Evolutionary conservation across 2,113 vertebrate genomes (phyloP).

Genomic region (Spheniscus mendiculus): DNA sequence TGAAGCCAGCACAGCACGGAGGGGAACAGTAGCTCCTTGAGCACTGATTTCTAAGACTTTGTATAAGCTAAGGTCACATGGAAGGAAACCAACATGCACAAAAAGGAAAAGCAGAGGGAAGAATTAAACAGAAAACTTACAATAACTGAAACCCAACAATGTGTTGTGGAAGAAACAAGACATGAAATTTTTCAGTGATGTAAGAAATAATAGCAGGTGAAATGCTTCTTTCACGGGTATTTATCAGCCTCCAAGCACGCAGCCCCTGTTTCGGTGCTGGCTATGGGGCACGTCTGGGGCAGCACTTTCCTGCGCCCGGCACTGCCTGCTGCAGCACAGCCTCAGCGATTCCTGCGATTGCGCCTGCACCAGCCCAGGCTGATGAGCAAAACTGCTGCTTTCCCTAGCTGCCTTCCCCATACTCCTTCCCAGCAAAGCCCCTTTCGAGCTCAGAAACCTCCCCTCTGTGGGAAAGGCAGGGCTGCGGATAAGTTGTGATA

Average conservation of each 20-base stretch:
- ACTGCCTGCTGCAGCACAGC: background rate
- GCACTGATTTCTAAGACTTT: background rate
- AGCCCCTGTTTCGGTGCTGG: fast-evolving
- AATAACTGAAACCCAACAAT: background rate
- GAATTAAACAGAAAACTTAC: background rate
- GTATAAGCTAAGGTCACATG: background rate
- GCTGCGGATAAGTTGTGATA: background rate
- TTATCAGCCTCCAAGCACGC: fast-evolving
- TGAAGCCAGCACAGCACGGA: background rate
- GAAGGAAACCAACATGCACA: background rate
- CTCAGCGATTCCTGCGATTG: fast-evolving
- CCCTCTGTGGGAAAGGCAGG: background rate
- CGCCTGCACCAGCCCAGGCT: fast-evolving
- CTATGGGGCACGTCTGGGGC: background rate
- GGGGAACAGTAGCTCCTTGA: background rate
- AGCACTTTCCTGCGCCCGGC: fast-evolving
- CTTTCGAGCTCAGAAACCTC: fast-evolving
- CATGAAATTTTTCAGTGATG: background rate
- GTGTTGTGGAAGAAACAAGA: background rate
- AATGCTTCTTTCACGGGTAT: background rate
- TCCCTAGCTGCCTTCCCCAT: background rate
- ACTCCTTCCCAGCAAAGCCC: background rate
- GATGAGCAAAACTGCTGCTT: background rate
- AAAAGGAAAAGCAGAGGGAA: background rate
- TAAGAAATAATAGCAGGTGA: background rate